These are phyloP conservation scores for Semibalanus balanoides DNA, from an alignment of 1,140 invertebrate species.

Conservation along the genomic window DNA sequence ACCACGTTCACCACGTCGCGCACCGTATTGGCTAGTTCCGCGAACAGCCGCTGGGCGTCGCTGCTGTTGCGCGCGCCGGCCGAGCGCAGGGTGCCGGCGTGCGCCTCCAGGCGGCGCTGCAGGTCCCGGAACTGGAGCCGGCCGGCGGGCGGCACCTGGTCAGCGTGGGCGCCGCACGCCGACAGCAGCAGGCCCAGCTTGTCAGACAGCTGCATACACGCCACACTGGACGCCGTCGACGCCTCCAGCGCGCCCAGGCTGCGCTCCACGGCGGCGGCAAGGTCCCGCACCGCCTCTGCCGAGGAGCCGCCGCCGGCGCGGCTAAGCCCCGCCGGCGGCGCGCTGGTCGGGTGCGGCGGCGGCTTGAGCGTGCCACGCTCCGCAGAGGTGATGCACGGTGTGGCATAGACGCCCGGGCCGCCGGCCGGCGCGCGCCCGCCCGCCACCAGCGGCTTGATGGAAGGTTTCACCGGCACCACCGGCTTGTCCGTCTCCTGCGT, in stretches of 20 bases:
- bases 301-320: slow-evolving; percentile 23
- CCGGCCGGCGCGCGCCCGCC: slow-evolving; percentile 25
- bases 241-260: slow-evolving; percentile 43
- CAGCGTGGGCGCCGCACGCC: slow-evolving; percentile 54
- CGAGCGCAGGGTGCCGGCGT: slow-evolving; percentile 56
- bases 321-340: slow-evolving; percentile 12
- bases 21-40: not conserved
- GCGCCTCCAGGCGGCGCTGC: slow-evolving; percentile 58
- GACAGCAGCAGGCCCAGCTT: slow-evolving; percentile 62
- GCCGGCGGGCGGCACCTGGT: slow-evolving; percentile 62
- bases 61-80: slow-evolving; percentile 35
- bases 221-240: slow-evolving; percentile 36
- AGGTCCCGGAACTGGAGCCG: slow-evolving; percentile 80
- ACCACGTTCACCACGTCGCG: not conserved
- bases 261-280: slow-evolving; percentile 49
- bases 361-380: slow-evolving; percentile 11
- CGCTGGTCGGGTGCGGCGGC: slow-evolving; percentile 14
- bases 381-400: slow-evolving; percentile 31
- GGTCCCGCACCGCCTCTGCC: slow-evolving; percentile 50
- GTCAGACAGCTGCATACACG: slow-evolving; percentile 69
- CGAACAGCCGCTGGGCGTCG: not conserved
- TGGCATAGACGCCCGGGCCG: slow-evolving; percentile 45
- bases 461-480: slow-evolving; percentile 44
- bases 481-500: slow-evolving; percentile 22
- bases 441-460: slow-evolving; percentile 49